Conservation (phyloP, 2,113 vertebrate species). For the Perccottus glenii region DNA sequence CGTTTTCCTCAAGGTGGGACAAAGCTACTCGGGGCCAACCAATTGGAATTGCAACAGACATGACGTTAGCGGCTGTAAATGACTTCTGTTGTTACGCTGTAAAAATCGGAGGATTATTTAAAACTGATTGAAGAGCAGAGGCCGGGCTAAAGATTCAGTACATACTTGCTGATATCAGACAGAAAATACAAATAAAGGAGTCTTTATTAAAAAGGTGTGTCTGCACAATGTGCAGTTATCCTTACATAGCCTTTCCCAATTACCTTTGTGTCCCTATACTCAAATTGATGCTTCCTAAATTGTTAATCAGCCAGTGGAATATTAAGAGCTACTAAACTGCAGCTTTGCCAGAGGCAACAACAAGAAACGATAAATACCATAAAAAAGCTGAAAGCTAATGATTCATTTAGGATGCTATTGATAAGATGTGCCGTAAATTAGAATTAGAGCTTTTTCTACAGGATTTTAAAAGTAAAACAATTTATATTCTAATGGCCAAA, state of each 20-base stretch:
- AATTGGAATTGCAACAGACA: no score
- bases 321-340: slow-evolving; percentile 56
- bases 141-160: no score
- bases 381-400: slow-evolving; percentile 42
- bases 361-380: slow-evolving; percentile 66
- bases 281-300: slow-evolving; percentile 56
- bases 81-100: no score
- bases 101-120: no score
- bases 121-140: no score
- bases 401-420: slow-evolving; percentile 50
- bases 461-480: not conserved
- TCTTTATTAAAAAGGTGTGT: no score
- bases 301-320: slow-evolving; percentile 65
- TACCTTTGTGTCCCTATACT: slow-evolving; percentile 39
- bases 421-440: slow-evolving; percentile 45
- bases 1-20: no score
- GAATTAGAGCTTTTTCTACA: slow-evolving; percentile 14
- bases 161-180: no score
- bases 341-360: slow-evolving; percentile 45
- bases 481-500: not conserved
- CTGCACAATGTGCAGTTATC: slow-evolving; percentile 22
- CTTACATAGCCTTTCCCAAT: slow-evolving; percentile 28
- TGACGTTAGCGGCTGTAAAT: no score
- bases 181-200: no score
- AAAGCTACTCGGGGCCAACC: no score